A percentile compares a stretch with the other conserved stretches of the same genome.
Conservation (phyloP, 2,113 vertebrate species). For the Himantopus leucocephalus region DNA sequence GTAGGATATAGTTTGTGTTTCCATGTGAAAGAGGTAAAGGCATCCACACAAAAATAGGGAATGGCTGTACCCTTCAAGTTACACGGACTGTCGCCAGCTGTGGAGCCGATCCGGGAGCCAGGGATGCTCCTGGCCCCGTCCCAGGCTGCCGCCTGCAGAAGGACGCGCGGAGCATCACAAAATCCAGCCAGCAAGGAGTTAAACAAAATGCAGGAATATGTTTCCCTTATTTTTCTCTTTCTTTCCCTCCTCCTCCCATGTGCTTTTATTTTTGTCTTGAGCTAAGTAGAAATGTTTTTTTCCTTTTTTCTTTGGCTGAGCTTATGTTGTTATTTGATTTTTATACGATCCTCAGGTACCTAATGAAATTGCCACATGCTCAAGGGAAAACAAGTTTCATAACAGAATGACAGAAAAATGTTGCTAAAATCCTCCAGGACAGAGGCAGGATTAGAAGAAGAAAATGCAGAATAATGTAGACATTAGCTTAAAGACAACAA, state of each 20-base stretch:
- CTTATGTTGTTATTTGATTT: conserved; percentile 35
- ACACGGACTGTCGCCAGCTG: not conserved
- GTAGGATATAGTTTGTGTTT: not conserved
- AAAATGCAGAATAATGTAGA: conserved; percentile 31
- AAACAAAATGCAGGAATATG: not conserved
- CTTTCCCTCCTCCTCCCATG: conserved; percentile 1
- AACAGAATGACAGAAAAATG: conserved; percentile 7
- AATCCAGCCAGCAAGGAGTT: not conserved
- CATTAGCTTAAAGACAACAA: conserved; percentile 18
- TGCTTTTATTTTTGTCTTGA: conserved; percentile 58
- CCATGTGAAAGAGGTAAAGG: not conserved
- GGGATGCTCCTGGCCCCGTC: not conserved
- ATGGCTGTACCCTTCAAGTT: not conserved
- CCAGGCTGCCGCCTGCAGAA: too few species aligned
- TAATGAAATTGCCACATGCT: conserved; percentile 42
- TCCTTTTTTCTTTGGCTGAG: not conserved
- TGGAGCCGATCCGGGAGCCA: not conserved
- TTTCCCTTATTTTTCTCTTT: not conserved
- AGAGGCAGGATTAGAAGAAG: conserved; percentile 9
- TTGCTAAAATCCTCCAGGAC: conserved; percentile 33
- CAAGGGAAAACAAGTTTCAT: conserved; percentile 44
- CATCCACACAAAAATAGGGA: fast-evolving
- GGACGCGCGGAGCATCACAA: too few species aligned
- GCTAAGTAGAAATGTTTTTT: not conserved
- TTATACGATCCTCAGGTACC: conserved; percentile 15